Conservation (phyloP, 2,888 invertebrate species). For the Rosalia funebris region DNA sequence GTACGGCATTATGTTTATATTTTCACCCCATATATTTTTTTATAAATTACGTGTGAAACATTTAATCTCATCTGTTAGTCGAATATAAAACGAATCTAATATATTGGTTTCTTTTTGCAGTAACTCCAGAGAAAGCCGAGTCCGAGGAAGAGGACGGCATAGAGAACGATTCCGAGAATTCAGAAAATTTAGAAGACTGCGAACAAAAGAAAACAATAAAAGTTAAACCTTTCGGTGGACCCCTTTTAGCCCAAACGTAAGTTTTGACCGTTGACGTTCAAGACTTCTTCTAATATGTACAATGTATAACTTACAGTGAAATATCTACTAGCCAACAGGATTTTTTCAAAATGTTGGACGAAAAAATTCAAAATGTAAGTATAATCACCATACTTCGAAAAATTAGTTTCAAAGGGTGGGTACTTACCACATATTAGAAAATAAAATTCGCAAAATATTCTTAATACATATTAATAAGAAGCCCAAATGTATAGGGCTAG, state of each 20-base stretch:
- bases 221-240: slow-evolving; percentile 60
- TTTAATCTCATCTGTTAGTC: too few species aligned
- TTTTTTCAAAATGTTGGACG: slow-evolving; percentile 93
- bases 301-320: slow-evolving; percentile 74
- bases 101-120: slow-evolving; percentile 47
- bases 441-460: too few species aligned
- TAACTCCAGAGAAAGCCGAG: slow-evolving; percentile 56
- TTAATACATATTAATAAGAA: too few species aligned
- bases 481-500: too few species aligned
- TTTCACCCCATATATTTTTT: too few species aligned
- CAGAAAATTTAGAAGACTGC: slow-evolving; percentile 55
- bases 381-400: background rate
- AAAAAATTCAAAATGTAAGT: slow-evolving; percentile 88
- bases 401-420: too few species aligned
- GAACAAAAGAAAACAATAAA: slow-evolving; percentile 57
- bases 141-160: slow-evolving; percentile 56
- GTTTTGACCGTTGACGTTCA: slow-evolving; percentile 27
- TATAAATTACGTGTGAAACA: too few species aligned
- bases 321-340: slow-evolving; percentile 90
- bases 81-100: background rate
- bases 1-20: too few species aligned
- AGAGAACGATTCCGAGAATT: slow-evolving; percentile 52
- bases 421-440: background rate
- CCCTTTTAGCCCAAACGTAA: slow-evolving; percentile 61
- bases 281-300: background rate